phyloP scores from a whole-genome alignment of 2,888 invertebrate species.

The Cephus pulcher region DNA sequence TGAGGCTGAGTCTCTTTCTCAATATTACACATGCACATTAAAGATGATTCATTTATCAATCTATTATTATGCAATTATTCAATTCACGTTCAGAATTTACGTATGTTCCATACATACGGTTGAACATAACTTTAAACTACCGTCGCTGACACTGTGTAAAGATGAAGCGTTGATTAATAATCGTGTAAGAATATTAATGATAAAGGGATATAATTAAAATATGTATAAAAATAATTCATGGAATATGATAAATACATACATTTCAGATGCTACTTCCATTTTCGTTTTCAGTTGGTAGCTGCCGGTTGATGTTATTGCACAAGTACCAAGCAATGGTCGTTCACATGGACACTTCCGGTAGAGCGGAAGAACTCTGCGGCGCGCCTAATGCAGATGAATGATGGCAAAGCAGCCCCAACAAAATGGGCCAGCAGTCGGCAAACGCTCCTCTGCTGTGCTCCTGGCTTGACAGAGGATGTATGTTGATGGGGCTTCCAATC shows the following conservation, averaged over 20 bases:
- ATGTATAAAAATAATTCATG: background rate
- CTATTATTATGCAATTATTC: background rate
- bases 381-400: constrained; percentile 15
- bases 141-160: background rate
- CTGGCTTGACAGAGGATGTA: constrained; percentile 53
- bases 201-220: background rate
- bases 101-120: background rate
- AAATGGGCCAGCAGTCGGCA: background rate
- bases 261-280: constrained; percentile 62
- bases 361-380: constrained; percentile 67
- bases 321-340: constrained; percentile 31
- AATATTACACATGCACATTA: background rate
- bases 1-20: too few relatives aligned
- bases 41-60: background rate
- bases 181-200: background rate
- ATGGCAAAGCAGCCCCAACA: constrained; percentile 2
- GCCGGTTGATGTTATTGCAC: constrained; percentile 20
- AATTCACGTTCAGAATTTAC: background rate
- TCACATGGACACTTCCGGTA: constrained; percentile 66
- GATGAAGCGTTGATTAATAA: background rate
- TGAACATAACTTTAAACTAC: background rate
- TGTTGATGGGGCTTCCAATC: constrained; percentile 62
- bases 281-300: constrained; percentile 35
- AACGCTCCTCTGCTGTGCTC: constrained; percentile 4
- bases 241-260: constrained; percentile 48